Evolutionary conservation across 1,140 invertebrate genomes (phyloP), one percentile per base, ranked within the genome.

Genomic region (Ceratina japonica): DNA sequence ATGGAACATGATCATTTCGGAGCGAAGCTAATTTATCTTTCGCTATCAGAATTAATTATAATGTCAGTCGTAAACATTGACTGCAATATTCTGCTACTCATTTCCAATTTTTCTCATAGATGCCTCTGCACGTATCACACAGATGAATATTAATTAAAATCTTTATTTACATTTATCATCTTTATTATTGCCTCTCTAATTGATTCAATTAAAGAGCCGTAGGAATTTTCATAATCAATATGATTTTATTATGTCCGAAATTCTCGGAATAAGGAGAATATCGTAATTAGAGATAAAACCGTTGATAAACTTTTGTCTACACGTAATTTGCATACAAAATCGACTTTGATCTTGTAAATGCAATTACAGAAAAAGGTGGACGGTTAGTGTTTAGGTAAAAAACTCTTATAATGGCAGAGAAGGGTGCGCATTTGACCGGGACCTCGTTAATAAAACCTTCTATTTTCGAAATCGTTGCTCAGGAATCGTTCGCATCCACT

Each of bases 381-480:
- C 20, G n/a, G 10, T 2, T 18, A 16, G 1, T 24, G 22, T 20
- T 20, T 10, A 31, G 0, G 0, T 31, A 52, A 20, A 3, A 52
- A 37, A 59, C 37, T 31, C 5, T 8, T 24, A 65, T 51, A 27
- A 96, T 95, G 96, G 95, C 95, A 51, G 95, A 95, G 87, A 94
- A 94, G 88, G 95, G 94, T 61, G 95, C 95, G 0, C 95, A 96
- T 92, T 93, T 96, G 79, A 96, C 95, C 13, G 93, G 94, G 58
- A 95, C 95, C 3, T 86, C 94, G 7, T 93, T 94, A 76, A 92
- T 92, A 2, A 94, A 93, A 75, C 96, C 96, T 8, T 96, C 95
- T 12, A 94, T 97, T 77, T 97, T 97, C 90, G 95, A 97, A 93
- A 93, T 97, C 76, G 92, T 96, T 65, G 96, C 96, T 3, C 95